Percentiles rank a stretch among this genome's conserved stretches.
Conservation (phyloP, 2,888 invertebrate species). For the Microctonus brassicae region DNA sequence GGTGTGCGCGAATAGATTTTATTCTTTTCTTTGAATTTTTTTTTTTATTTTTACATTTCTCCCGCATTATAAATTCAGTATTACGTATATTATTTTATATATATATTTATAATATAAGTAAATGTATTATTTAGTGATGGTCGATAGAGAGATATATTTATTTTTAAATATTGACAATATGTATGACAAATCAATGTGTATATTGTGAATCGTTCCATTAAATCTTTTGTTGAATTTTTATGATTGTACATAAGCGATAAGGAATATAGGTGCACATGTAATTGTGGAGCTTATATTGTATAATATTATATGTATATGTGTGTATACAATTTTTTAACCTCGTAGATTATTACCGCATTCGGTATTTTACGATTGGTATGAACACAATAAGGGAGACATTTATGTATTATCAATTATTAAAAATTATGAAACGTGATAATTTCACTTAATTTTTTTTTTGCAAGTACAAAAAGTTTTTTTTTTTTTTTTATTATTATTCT, state of each 20-base stretch:
- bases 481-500: neutral
- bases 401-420: no score
- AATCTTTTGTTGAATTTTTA: no score
- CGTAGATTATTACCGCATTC: neutral
- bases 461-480: neutral
- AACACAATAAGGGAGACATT: neutral
- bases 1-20: conserved; percentile 16
- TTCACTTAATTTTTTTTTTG: neutral
- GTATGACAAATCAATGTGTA: neutral
- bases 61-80: neutral
- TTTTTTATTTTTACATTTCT: neutral
- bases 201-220: neutral
- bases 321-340: neutral
- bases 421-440: no score
- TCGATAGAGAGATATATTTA: neutral
- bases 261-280: neutral
- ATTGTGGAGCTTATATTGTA: neutral
- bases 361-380: neutral
- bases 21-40: conserved; percentile 2
- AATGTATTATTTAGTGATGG: neutral
- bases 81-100: neutral
- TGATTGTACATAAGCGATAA: neutral
- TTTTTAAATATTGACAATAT: neutral
- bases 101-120: no score
- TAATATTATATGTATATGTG: neutral